Evolutionary conservation across 2,888 invertebrate species (phyloP), one percentile per base, ranked within the genome.

Genomic region (Chymomyza amoena): DNA sequence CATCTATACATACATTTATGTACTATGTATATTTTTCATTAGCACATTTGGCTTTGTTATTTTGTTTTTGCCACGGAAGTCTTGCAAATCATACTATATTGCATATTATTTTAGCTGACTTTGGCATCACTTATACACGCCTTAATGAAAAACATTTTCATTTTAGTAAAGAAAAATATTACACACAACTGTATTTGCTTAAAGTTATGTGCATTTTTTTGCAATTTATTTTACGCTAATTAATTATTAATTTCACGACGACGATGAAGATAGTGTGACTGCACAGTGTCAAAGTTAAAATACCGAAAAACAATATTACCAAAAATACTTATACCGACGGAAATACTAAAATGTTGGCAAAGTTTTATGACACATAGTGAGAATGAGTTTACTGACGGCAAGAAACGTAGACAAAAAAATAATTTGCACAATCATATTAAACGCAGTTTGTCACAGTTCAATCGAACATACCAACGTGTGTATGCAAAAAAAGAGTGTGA

Each of bases 81-180:
- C 82, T 88, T 77, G 87, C 86, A 80, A 89, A 89, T 87, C 89
- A 89, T 88, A 84, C 86, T 75, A 74, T 78, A 79, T 87, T 77
- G 76, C 80, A 75, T 77, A 79, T 83, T 65, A 52, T 81, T 60
- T 87, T 77, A 80, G 85, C 81, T 76, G 73, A 84, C 79, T 81
- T 79, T 75, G 72, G 78, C 78, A 71, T 78, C 70, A 79, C 73
- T 69, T 72, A 80, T 76, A 84, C 82, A 68, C 69, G 80, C 73
- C 64, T 72, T 75, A 69, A 79, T 70, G 78, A 73, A 73, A 76
- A 73, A 84, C 78, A 77, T 77, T 76, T 77, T 85, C 67, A 67
- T 63, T 63, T 4, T 45, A 45, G 39, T 45, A 1, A 45, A 2
- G 13, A 10, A 62, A 64, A 45, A 80, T 32, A 69, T 45, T 75